These are phyloP conservation scores for Lanistes nyassanus DNA, from an alignment of 1,140 invertebrate genomes.

Conservation along the genomic window DNA sequence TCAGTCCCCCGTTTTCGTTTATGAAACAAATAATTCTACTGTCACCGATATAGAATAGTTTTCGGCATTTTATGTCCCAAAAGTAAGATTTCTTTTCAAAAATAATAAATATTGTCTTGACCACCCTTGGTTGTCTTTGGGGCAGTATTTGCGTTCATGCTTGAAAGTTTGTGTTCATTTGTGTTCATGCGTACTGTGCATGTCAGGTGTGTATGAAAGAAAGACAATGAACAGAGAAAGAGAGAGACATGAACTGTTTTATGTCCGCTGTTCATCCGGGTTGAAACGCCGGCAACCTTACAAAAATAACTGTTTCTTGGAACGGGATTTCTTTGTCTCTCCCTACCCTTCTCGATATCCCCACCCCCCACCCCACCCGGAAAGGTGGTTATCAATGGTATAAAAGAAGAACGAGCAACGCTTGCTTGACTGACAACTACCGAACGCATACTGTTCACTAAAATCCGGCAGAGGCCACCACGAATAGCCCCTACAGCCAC, in stretches of 20 bases:
- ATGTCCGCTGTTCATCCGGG: neutral
- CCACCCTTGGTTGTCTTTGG: neutral
- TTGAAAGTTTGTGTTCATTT: neutral
- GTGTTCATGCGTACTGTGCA: constrained; percentile 5
- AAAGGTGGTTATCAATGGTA: too few species aligned
- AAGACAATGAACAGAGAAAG: neutral
- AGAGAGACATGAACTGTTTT: neutral
- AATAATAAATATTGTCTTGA: neutral
- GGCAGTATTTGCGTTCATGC: neutral
- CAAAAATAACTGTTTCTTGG: too few species aligned
- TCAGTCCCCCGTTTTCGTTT: neutral
- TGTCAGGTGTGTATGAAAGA: neutral
- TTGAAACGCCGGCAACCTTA: neutral
- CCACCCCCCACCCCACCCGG: too few species aligned
- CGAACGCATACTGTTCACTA: too few species aligned
- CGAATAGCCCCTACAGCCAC: neutral
- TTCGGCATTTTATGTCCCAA: neutral
- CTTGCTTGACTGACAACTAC: too few species aligned
- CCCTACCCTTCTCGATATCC: too few species aligned
- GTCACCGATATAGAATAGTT: neutral
- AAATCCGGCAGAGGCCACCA: neutral
- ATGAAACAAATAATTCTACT: neutral
- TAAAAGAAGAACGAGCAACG: too few species aligned
- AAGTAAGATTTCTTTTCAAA: neutral
- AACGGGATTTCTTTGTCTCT: too few species aligned